These are phyloP conservation scores for Tiaroga cobitis DNA, from an alignment of 2,797 vertebrate species.

Conservation along the genomic window DNA sequence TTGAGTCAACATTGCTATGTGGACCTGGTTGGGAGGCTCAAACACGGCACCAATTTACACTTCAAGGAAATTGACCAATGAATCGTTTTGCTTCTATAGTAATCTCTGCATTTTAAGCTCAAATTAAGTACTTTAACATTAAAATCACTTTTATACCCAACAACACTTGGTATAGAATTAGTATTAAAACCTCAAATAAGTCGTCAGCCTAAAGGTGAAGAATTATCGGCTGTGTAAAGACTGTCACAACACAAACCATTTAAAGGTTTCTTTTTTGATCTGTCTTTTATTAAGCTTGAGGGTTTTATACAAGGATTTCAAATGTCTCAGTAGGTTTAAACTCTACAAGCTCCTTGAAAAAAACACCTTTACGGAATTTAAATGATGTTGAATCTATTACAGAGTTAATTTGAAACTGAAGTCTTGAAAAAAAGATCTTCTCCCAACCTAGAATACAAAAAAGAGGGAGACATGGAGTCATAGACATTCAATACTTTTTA, in stretches of 20 bases:
- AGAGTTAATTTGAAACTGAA: neutral
- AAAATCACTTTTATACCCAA: neutral
- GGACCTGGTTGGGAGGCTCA: neutral
- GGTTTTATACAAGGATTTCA: slow-evolving; percentile 9
- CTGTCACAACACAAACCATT: slow-evolving; percentile 11
- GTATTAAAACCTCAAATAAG: neutral
- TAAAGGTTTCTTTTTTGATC: neutral
- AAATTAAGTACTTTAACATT: neutral
- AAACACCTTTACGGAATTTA: slow-evolving; percentile 2
- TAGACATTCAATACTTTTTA: neutral
- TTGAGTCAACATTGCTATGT: slow-evolving; percentile 3
- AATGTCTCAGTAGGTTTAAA: slow-evolving; percentile 22
- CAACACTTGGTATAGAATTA: neutral
- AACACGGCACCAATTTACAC: neutral
- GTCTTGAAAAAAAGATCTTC: slow-evolving; percentile 54
- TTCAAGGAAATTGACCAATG: neutral
- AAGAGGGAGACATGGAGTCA: neutral
- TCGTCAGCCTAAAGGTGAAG: neutral
- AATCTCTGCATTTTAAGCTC: too few species aligned
- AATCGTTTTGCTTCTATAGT: neutral
- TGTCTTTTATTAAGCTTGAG: slow-evolving; percentile 6
- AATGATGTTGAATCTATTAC: neutral
- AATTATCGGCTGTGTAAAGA: neutral
- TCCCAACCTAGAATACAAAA: slow-evolving; percentile 54
- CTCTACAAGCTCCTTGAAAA: neutral